These are phyloP conservation scores for Laticauda colubrina DNA, from an alignment of 2,113 vertebrate genomes.

Conservation along the genomic window DNA sequence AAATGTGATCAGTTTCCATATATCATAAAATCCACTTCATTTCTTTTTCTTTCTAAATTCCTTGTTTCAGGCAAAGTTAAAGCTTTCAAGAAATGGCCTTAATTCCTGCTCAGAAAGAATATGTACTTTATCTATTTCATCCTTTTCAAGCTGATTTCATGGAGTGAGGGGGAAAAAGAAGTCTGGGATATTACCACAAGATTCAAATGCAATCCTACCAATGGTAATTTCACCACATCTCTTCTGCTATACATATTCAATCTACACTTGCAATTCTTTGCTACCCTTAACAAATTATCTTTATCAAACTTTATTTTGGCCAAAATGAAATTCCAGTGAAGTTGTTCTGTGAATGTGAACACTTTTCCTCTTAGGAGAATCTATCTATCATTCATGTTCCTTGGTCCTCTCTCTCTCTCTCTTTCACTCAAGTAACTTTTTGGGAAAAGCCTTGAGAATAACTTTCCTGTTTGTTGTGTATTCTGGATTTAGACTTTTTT, in stretches of 20 bases:
- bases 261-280: not conserved
- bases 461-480: not conserved
- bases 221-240: not conserved
- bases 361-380: not conserved
- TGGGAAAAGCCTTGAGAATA: not conserved
- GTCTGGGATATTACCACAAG: not conserved
- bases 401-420: not conserved
- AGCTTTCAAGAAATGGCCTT: not conserved
- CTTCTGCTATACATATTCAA: not conserved
- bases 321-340: not conserved
- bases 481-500: not conserved
- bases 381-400: not conserved
- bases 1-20: not conserved
- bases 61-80: not conserved
- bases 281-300: not conserved
- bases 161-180: not conserved
- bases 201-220: not conserved
- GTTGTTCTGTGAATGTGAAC: not conserved
- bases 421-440: not conserved
- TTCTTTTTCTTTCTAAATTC: not conserved
- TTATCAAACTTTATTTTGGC: not conserved
- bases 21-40: not conserved
- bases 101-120: not conserved
- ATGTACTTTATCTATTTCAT: not conserved
- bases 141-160: rapidly evolving